Base-by-base conservation (phyloP, 2,797 vertebrate species). In the Gobio occitaniae region DNA sequence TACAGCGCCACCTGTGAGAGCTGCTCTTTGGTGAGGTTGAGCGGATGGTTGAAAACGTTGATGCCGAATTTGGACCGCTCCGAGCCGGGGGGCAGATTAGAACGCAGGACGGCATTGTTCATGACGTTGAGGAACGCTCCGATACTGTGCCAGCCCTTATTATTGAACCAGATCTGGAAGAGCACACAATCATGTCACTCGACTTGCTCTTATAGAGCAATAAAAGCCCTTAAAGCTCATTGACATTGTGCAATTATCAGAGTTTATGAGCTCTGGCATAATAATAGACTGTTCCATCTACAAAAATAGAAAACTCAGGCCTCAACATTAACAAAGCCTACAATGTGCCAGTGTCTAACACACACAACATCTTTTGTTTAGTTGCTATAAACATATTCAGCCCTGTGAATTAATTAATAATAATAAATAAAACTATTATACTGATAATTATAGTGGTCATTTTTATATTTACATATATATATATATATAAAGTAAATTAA, bases 11-110 rank as follows among this genome's bases (percentile, higher is more conserved):
- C 98, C 92, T 99, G 98, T 0, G 98, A 99, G 84, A 99, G 96
- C 93, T 99, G 98, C 85, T 99, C 97, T 90, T 99, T 99, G 88
- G 98, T 99, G 80, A 99, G 97, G 89, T 99, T 99, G 83, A 99
- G 95, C 0, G 98, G 98, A 86, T 99, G 97, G 89, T 99, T 99
- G 91, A 95, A 95, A 38, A 96, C 97, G 0, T 95, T 97, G 88
- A 99, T 98, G 83, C 97, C 97, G 1, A 96, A 99, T 86, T 94
- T 93, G 25, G 92, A 87, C 13, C 96, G 96, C 86, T 99, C 96
- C 85, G 96, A 91, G 80, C 92, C 95, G 2, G 95, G 90, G 65
- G 96, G 95, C 75, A 99, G 92, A 83, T 89, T 98, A 47, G 97
- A 95, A 2, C 97, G 95, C 88, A 99, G 95, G 86, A 99, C 96